Evolutionary conservation across 2,113 vertebrate species (phyloP), one percentile per base, ranked within the genome.

Genomic region (Psittacus erithacus): DNA sequence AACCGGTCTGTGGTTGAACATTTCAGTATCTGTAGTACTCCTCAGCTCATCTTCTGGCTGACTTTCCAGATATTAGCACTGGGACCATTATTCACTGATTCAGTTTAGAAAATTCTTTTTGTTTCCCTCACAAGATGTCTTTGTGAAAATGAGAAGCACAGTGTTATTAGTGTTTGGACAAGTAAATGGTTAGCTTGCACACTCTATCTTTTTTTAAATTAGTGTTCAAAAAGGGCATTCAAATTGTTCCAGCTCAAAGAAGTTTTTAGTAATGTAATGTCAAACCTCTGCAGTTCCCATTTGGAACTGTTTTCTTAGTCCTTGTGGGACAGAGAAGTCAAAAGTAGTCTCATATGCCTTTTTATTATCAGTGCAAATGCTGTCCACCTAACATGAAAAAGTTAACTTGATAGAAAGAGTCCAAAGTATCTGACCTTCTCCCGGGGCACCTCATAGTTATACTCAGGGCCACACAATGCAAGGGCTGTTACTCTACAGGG

Each of bases 381-480:
- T 94, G 49, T 75, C 68, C 75, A 77, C 62, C 46, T 97, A 55
- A 17, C 80, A 60, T 81, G 69, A 77, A 95, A 92, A 87, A 55
- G 80, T 88, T 90, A 76, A 79, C 69, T 68, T 88, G 88, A 88
- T 41, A 92, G 68, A 92, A 96, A 88, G 83, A 95, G 92, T 96
- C 95, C 96, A 96, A 96, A 96, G 92, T 83, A 96, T 73, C 85
- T 93, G 68, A 88, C 86, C 88, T 92, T 91, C 93, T 95, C 68
- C 75, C 39, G 31, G 91, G 90, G 68, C 74, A 90, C 46, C 83
- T 89, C 90, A n/a, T 38, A 83, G 65, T 93, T 88, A 62, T 28
- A 39, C 64, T 71, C n/a, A 75, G 62, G 57, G 52, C 90, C 80
- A 18, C 41, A 81, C 19, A 82, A 64, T 88, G 28, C 73, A 89